These are phyloP conservation scores for Deroptyus accipitrinus DNA, from an alignment of 2,113 vertebrate species.

Conservation along the genomic window DNA sequence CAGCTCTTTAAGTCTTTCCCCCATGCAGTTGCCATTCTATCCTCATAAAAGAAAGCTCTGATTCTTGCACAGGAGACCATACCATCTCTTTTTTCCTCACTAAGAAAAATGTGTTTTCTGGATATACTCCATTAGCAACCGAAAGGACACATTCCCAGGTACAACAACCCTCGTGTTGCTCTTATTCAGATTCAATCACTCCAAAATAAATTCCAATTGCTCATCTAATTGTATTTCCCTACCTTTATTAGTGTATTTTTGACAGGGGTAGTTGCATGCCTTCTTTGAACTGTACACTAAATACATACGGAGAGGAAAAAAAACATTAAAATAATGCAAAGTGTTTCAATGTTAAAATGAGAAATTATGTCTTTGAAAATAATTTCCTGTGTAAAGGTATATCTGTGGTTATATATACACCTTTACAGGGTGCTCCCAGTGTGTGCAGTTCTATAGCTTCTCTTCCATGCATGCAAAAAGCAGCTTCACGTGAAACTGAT, in stretches of 20 bases:
- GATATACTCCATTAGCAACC: background rate
- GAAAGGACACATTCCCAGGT: background rate
- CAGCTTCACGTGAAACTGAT: constrained; percentile 3
- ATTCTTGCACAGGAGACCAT: background rate
- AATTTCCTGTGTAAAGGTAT: background rate
- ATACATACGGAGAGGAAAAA: background rate
- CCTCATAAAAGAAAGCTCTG: background rate
- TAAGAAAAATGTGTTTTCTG: background rate
- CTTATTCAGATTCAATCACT: background rate
- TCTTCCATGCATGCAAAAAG: background rate
- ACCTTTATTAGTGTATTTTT: background rate
- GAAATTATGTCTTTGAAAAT: constrained; percentile 5
- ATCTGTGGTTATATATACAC: background rate
- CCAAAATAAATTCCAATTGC: background rate
- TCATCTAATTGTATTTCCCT: background rate
- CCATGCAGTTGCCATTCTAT: background rate
- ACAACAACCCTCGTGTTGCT: background rate
- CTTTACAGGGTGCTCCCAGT: background rate
- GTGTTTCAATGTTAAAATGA: background rate
- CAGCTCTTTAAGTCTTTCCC: background rate
- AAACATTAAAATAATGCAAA: background rate
- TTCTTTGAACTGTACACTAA: background rate
- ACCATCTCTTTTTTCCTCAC: background rate
- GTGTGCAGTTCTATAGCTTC: background rate
- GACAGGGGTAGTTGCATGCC: background rate